Evolutionary conservation across 2,888 invertebrate genomes (phyloP).

Genomic region (Pogonocherus hispidulus): DNA sequence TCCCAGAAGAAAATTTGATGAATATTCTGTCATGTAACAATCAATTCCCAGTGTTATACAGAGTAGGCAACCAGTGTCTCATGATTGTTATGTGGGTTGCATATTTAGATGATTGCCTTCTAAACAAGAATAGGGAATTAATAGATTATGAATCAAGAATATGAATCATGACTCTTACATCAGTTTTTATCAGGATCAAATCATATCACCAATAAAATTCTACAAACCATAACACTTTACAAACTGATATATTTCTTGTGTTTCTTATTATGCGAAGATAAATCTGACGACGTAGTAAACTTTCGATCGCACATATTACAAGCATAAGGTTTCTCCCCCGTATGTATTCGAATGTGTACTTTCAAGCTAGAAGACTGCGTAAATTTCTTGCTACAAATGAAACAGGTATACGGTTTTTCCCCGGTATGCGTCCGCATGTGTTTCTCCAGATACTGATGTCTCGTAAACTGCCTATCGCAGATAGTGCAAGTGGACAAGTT

Average conservation of each 20-base stretch:
- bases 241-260: conserved; percentile 65
- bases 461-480: conserved; percentile 70
- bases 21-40: too few relatives aligned
- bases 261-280: conserved; percentile 62
- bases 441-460: conserved; percentile 71
- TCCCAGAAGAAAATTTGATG: too few relatives aligned
- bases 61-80: too few relatives aligned
- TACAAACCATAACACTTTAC: conserved; percentile 47
- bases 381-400: conserved; percentile 64
- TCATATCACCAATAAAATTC: conserved; percentile 5
- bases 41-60: too few relatives aligned
- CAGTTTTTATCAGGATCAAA: background rate
- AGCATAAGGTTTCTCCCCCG: conserved; percentile 65
- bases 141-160: too few relatives aligned
- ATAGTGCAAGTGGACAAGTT: conserved; percentile 66
- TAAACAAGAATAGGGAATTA: too few relatives aligned
- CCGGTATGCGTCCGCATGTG: conserved; percentile 71
- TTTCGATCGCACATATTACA: conserved; percentile 63
- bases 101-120: too few relatives aligned
- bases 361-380: conserved; percentile 65
- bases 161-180: background rate
- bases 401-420: conserved; percentile 65
- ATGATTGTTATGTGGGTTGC: too few relatives aligned
- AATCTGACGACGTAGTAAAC: conserved; percentile 64
- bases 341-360: conserved; percentile 64